Percentiles rank a stretch among this genome's conserved stretches.
phyloP scores from a whole-genome alignment of 2,888 invertebrate species.

The Oasisia sp. region DNA sequence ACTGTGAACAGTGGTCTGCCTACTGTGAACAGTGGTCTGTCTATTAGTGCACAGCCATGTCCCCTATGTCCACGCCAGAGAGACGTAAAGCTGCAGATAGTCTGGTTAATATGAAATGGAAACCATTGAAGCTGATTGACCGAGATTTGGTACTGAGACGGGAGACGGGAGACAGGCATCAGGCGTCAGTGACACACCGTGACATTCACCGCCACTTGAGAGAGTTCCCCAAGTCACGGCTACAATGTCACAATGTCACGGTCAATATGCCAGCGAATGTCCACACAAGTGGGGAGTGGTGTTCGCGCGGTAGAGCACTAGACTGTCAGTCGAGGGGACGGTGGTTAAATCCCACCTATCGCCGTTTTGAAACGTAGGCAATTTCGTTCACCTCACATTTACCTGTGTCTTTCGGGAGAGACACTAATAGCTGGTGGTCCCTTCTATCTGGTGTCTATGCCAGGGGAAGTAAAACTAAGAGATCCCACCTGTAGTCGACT shows the following conservation, averaged over 20 bases:
- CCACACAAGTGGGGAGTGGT: not conserved
- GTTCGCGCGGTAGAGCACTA: too few relatives aligned
- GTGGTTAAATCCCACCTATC: too few relatives aligned
- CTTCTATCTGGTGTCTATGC: too few relatives aligned
- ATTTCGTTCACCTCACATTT: too few relatives aligned
- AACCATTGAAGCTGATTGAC: not conserved
- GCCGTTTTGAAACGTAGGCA: too few relatives aligned
- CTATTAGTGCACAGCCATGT: not conserved
- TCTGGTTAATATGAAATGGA: slow-evolving; percentile 17
- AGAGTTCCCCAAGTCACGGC: not conserved
- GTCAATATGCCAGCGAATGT: not conserved
- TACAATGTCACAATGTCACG: not conserved
- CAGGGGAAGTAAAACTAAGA: too few relatives aligned
- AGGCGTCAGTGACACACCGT: not conserved
- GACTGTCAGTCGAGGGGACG: too few relatives aligned
- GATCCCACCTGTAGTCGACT: too few relatives aligned
- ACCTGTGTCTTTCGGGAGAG: too few relatives aligned
- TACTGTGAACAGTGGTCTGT: too few relatives aligned
- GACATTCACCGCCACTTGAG: not conserved
- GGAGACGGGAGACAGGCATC: not conserved
- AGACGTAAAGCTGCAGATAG: not conserved
- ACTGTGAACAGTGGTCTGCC: too few relatives aligned
- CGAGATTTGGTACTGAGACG: not conserved
- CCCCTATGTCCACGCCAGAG: not conserved
- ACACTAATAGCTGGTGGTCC: too few relatives aligned